Evolutionary conservation across 2,888 invertebrate genomes (phyloP).

Genomic region (Stenolophus ochropezus): DNA sequence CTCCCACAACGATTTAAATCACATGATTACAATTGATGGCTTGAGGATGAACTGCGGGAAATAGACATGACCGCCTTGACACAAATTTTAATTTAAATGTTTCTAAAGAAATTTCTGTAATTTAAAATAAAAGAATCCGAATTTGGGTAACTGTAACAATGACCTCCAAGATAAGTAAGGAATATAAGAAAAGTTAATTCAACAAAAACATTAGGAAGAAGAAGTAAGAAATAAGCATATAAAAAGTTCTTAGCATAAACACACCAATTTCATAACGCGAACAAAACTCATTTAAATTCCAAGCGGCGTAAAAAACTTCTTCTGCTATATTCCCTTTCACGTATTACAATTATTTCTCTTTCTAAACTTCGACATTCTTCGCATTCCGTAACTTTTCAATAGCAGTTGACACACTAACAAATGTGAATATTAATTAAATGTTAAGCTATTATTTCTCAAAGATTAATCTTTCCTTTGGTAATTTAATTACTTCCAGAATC

Average conservation of each 20-base stretch:
- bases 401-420: not conserved
- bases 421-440: constrained; percentile 1
- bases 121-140: not conserved
- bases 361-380: not conserved
- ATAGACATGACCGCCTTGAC: too few relatives aligned
- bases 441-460: not conserved
- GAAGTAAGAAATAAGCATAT: constrained; percentile 1
- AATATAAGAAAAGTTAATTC: not conserved
- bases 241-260: constrained; percentile 18
- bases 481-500: not conserved
- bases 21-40: too few relatives aligned
- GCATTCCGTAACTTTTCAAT: not conserved
- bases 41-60: too few relatives aligned
- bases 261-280: constrained; percentile 11
- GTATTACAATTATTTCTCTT: not conserved
- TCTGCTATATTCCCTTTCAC: not conserved
- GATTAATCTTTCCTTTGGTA: not conserved
- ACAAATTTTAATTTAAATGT: too few relatives aligned
- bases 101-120: not conserved
- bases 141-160: too few relatives aligned
- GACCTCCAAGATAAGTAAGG: not conserved
- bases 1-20: too few relatives aligned
- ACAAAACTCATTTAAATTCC: constrained; percentile 30
- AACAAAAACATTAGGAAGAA: not conserved
- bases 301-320: constrained; percentile 12